A percentile compares a stretch with the other conserved stretches of the same genome.
phyloP scores from a whole-genome alignment of 2,113 vertebrate species.

The Aix galericulata region DNA sequence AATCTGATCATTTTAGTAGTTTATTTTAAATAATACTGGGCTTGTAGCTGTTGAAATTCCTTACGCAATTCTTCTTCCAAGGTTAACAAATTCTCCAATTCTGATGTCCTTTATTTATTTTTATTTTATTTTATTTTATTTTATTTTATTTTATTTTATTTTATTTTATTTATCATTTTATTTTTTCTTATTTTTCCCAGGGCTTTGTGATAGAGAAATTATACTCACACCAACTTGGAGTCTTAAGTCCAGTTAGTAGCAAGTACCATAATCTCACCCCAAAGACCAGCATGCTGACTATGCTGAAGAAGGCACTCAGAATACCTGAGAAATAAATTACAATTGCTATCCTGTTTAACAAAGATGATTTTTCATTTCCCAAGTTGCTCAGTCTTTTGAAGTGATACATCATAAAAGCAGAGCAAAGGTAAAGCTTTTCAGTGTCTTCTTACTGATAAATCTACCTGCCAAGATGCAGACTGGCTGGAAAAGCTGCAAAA shows the following conservation, averaged over 20 bases:
- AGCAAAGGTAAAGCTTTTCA: not conserved
- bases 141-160: no score
- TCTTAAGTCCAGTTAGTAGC: not conserved
- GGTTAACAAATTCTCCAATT: not conserved
- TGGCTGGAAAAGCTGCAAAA: slow-evolving; percentile 31
- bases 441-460: not conserved
- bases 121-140: no score
- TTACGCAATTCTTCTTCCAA: not conserved
- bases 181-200: accelerated
- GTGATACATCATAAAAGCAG: not conserved
- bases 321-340: not conserved
- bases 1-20: not conserved
- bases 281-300: not conserved
- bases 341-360: not conserved
- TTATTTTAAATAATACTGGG: not conserved
- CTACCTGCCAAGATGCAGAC: not conserved
- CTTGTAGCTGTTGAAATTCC: not conserved
- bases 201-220: not conserved
- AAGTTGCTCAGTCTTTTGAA: not conserved
- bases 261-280: not conserved
- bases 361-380: not conserved
- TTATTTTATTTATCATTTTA: no score
- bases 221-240: not conserved
- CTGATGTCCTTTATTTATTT: not conserved
- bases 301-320: not conserved